These are phyloP conservation scores for Malacosoma neustria DNA, from an alignment of 2,888 invertebrate species.

Conservation along the genomic window DNA sequence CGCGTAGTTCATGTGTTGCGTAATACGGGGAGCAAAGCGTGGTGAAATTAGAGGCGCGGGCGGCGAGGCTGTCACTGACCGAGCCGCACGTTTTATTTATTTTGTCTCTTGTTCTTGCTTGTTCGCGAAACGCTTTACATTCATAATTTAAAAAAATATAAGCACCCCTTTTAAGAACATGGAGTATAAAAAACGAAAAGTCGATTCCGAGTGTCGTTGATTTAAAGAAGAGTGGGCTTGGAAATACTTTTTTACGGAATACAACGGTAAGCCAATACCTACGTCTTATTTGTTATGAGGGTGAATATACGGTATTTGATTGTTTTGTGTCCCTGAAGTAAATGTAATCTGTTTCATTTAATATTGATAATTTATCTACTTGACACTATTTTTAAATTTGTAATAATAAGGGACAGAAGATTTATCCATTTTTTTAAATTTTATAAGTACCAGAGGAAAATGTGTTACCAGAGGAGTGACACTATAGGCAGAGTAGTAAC, in stretches of 20 bases:
- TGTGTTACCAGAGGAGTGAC: too few species aligned
- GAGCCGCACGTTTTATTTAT: constrained; percentile 2
- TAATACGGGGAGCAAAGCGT: background rate
- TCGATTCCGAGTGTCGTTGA: constrained; percentile 3
- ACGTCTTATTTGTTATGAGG: constrained; percentile 4
- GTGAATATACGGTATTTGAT: too few species aligned
- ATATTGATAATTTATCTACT: too few species aligned
- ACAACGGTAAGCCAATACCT: constrained; percentile 5
- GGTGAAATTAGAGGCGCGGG: constrained; percentile 1
- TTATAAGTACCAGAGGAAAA: too few species aligned
- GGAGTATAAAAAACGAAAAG: constrained; percentile 2
- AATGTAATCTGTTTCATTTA: too few species aligned
- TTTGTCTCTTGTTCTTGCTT: constrained; percentile 4
- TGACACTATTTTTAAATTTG: too few species aligned
- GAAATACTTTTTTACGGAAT: constrained; percentile 5
- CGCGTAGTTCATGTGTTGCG: background rate
- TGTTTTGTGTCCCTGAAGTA: too few species aligned
- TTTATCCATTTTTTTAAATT: too few species aligned
- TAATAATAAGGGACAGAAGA: too few species aligned
- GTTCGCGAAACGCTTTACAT: constrained; percentile 1
- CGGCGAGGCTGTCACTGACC: constrained; percentile 2
- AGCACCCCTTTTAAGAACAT: constrained; percentile 4
- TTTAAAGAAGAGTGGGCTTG: too few species aligned
- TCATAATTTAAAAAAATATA: constrained; percentile 2
- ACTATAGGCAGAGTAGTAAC: too few species aligned